Conservation (phyloP, 2,797 vertebrate genomes). For the Neosalanx taihuensis region DNA sequence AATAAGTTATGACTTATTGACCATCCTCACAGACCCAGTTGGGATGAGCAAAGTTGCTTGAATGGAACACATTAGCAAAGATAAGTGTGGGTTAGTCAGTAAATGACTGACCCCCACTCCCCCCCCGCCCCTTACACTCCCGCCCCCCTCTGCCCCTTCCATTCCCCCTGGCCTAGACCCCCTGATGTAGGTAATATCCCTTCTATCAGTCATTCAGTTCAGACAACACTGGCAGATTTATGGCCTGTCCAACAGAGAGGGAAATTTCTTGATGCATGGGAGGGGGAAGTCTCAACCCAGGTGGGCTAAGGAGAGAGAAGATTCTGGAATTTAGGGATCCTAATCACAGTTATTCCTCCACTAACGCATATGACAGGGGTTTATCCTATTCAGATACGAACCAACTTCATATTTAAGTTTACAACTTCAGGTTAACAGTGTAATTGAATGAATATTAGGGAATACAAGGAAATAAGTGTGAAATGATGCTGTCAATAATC, state of each 20-base stretch:
- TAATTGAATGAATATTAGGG: too few relatives aligned
- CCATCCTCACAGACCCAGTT: too few relatives aligned
- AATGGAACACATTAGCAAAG: neutral
- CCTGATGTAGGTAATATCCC: slow-evolving; percentile 64
- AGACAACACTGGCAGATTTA: slow-evolving; percentile 70
- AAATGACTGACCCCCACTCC: slow-evolving; percentile 9
- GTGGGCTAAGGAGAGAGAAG: slow-evolving; percentile 32
- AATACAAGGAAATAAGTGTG: too few relatives aligned
- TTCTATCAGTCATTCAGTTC: slow-evolving; percentile 62
- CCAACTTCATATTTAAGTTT: too few relatives aligned
- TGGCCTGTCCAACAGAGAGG: slow-evolving; percentile 71
- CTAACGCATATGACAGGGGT: slow-evolving; percentile 27
- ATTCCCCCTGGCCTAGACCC: slow-evolving; percentile 58
- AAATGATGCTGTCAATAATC: too few relatives aligned
- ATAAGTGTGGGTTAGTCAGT: slow-evolving; percentile 60
- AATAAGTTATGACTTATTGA: too few relatives aligned
- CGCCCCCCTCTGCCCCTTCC: slow-evolving; percentile 34
- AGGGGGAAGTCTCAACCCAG: slow-evolving; percentile 32
- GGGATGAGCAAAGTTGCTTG: too few relatives aligned
- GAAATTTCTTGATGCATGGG: slow-evolving; percentile 53
- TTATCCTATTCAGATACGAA: too few relatives aligned
- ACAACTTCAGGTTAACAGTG: too few relatives aligned
- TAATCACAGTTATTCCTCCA: slow-evolving; percentile 47
- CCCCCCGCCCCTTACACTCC: slow-evolving; percentile 15
- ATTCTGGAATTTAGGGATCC: neutral